These are phyloP conservation scores for Acleris literana DNA, from an alignment of 2,888 invertebrate genomes.

Conservation along the genomic window DNA sequence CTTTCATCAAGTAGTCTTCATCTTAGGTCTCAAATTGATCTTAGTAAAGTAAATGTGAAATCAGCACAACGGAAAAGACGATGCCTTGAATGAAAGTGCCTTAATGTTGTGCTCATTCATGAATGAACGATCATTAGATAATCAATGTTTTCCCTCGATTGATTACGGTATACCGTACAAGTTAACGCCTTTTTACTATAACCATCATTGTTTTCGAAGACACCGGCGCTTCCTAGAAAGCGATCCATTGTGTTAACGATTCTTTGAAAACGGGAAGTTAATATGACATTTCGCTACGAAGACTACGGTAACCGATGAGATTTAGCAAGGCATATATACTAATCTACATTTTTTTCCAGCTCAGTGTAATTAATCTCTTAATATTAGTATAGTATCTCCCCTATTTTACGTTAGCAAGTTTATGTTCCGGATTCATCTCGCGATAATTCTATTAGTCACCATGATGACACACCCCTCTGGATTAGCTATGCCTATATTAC, in stretches of 20 bases:
- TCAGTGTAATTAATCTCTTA: not conserved
- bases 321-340: not conserved
- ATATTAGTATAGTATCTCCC: constrained; percentile 11
- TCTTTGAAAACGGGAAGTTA: constrained; percentile 33
- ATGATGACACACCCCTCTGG: constrained; percentile 25
- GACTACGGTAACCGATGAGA: constrained; percentile 1
- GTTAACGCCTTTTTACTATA: constrained; percentile 29
- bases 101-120: constrained; percentile 12
- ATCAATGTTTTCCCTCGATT: constrained; percentile 32
- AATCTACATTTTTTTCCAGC: not conserved
- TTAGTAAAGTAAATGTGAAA: too few relatives aligned
- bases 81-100: constrained; percentile 7
- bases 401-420: constrained; percentile 9
- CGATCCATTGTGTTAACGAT: constrained; percentile 31
- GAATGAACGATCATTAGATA: constrained; percentile 13
- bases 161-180: constrained; percentile 28
- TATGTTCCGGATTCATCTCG: constrained; percentile 17
- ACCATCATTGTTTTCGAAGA: constrained; percentile 25
- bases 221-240: constrained; percentile 32
- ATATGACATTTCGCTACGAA: constrained; percentile 9
- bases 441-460: constrained; percentile 25
- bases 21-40: too few relatives aligned
- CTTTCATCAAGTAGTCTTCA: too few relatives aligned
- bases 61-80: constrained; percentile 12
- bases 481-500: constrained; percentile 7